Conservation (phyloP, 2,888 invertebrate genomes). For the Drosophila neonasuta region DNA sequence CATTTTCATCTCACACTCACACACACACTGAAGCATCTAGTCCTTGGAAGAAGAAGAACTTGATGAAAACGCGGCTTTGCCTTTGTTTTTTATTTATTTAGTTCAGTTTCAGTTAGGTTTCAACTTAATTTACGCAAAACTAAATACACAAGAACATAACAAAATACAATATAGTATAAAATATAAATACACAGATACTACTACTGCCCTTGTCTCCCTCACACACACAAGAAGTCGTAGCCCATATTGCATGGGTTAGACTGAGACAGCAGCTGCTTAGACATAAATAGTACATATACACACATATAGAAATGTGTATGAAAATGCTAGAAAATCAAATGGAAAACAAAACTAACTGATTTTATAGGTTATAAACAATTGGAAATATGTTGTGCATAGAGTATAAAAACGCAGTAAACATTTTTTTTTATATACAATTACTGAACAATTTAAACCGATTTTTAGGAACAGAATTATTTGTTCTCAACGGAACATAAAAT, state of each 20-base stretch:
- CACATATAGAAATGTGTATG: constrained; percentile 1
- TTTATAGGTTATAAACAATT: constrained; percentile 59
- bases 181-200: constrained; percentile 37
- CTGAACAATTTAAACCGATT: constrained; percentile 19
- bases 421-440: constrained; percentile 28
- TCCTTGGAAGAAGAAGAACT: constrained; percentile 5
- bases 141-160: constrained; percentile 17
- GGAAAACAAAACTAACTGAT: constrained; percentile 33
- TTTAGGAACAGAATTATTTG: constrained; percentile 29
- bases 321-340: constrained; percentile 13
- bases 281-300: constrained; percentile 31
- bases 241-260: constrained; percentile 34
- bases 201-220: constrained; percentile 35
- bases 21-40: background rate
- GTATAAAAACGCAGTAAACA: constrained; percentile 23
- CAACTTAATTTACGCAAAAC: constrained; percentile 41
- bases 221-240: constrained; percentile 5
- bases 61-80: constrained; percentile 35
- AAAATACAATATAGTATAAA: constrained; percentile 24
- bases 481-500: constrained; percentile 14
- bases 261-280: constrained; percentile 38
- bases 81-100: constrained; percentile 31
- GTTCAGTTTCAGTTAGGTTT: constrained; percentile 49
- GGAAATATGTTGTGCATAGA: constrained; percentile 39
- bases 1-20: constrained; percentile 26